Percentiles rank a stretch among this genome's conserved stretches.
Evolutionary conservation across 1,140 invertebrate genomes (phyloP).

Genomic region (Physella acuta): DNA sequence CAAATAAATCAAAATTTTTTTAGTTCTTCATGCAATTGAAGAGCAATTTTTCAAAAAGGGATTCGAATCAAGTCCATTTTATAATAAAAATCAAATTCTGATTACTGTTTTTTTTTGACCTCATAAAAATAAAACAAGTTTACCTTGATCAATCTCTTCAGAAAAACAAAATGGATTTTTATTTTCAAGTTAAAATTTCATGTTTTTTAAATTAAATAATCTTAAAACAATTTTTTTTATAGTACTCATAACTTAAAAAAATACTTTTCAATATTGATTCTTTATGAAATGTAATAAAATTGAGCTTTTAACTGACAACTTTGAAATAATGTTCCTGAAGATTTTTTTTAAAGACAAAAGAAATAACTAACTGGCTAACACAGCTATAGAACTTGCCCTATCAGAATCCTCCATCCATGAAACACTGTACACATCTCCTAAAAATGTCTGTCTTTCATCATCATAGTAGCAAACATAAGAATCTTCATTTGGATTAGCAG

Average conservation of each 20-base stretch:
- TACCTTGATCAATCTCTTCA: no score
- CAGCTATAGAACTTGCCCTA: conserved; percentile 48
- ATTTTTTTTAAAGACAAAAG: not conserved
- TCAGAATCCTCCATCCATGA: conserved; percentile 73
- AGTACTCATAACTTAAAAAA: not conserved
- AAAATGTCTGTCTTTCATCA: conserved; percentile 61
- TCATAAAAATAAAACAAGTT: no score
- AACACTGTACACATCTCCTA: conserved; percentile 69
- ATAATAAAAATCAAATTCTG: no score
- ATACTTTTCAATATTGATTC: not conserved
- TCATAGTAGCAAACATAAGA: conserved; percentile 69
- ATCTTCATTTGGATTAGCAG: conserved; percentile 66
- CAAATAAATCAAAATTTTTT: no score
- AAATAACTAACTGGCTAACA: not conserved
- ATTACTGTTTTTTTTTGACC: no score
- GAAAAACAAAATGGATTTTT: no score
- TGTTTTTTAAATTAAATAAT: no score
- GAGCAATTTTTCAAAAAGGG: not conserved
- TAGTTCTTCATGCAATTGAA: no score
- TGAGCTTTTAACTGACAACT: not conserved
- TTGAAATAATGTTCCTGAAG: no score
- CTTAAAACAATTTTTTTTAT: not conserved
- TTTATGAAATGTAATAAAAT: not conserved
- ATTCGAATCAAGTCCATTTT: no score
- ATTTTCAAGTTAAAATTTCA: no score